phyloP scores from a whole-genome alignment of 2,888 invertebrate species.

The Meta bourneti region DNA sequence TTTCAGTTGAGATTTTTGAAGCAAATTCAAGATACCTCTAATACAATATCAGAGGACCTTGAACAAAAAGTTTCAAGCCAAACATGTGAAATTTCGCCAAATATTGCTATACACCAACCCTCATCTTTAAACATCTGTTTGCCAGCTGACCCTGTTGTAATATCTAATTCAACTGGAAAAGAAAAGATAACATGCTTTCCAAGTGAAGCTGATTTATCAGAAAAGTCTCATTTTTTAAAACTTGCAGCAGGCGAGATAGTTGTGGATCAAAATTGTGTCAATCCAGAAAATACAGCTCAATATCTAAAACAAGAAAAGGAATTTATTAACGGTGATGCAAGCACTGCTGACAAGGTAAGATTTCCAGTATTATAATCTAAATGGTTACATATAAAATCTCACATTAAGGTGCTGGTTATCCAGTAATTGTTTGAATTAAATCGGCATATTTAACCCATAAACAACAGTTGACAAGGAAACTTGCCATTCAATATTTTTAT shows the following conservation, averaged over 20 bases:
- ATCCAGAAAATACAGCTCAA: neutral
- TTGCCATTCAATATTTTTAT: too few relatives aligned
- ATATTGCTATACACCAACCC: neutral
- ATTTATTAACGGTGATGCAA: neutral
- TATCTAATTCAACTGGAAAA: neutral
- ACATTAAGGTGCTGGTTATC: too few relatives aligned
- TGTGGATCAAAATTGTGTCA: neutral
- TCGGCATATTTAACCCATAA: too few relatives aligned
- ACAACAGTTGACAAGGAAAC: too few relatives aligned
- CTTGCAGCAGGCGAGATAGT: neutral
- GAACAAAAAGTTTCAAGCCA: slow-evolving; percentile 13
- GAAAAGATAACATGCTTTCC: neutral
- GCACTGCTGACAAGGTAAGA: neutral
- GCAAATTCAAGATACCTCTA: slow-evolving; percentile 73
- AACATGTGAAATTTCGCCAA: neutral
- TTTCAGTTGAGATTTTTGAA: slow-evolving; percentile 76
- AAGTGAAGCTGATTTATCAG: neutral
- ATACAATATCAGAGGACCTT: slow-evolving; percentile 40
- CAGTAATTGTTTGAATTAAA: too few relatives aligned
- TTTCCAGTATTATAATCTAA: neutral
- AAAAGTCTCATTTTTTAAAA: neutral
- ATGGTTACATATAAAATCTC: too few relatives aligned
- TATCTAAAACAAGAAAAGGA: neutral
- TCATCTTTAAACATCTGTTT: neutral
- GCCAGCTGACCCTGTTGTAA: neutral